Base-by-base conservation (phyloP, 2,888 invertebrate species). In the Hoplodrina ambigua region DNA sequence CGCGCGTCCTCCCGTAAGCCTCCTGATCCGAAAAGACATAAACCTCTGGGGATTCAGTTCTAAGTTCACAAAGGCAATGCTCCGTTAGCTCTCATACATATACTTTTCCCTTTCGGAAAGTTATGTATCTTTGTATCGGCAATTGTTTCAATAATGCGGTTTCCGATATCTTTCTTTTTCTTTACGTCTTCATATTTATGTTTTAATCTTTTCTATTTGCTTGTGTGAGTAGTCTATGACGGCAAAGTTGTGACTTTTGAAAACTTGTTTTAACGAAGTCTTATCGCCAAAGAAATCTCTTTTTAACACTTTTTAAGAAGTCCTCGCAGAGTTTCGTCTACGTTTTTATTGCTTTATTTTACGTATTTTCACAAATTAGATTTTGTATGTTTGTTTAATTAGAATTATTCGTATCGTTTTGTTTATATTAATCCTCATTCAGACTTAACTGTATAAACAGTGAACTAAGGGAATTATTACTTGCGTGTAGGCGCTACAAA, bases 11-110 rank as follows among this genome's bases (percentile, higher is more conserved):
- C 86, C 88, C 85, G 92, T 94, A 94, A 94, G 94, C 94, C 92
- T 89, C 86, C 89, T 94, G 94, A 95, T 95, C 95, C 94, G 90
- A 94, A 94, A 94, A 95, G 93, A 94, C 94, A 93, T 94, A 95
- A 94, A 95, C 94, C 94, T 93, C 93, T 74, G 77, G 93, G 94
- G 94, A 94, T 95, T 92, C 94, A 90, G 92, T 92, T 93, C 91
- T 91, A 90, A 94, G 93, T 94, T 94, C 93, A 93, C 93, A 92
- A 93, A 93, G 91, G 92, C 92, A 91, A 88, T 87, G 90, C 89
- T 90, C 87, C 86, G 86, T 89, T 86, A 84, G 87, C 85, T 82
- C 71, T 59, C 63, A 54, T 78, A 78, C 66, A 78, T 81, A 66
- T 88, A 89, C 91, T 92, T 91, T 88, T 89, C 89, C 85, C 85